Evolutionary conservation across 1,140 invertebrate genomes (phyloP).

Genomic region (Colletes gigas): DNA sequence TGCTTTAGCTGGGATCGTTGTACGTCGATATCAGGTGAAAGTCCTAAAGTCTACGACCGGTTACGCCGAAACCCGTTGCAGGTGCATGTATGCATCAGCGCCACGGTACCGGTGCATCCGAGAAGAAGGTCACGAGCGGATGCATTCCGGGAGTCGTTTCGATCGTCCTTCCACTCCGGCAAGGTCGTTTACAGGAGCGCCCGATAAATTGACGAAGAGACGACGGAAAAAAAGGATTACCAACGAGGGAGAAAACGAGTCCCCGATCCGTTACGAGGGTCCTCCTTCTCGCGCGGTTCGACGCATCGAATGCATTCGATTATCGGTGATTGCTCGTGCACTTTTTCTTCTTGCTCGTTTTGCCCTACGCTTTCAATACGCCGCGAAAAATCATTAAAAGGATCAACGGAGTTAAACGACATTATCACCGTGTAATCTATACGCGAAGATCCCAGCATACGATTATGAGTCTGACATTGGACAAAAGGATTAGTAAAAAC

Average conservation of each 20-base stretch:
- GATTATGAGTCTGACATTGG: too few species aligned
- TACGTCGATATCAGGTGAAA: slow-evolving; percentile 54
- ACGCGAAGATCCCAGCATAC: too few species aligned
- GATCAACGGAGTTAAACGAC: not conserved
- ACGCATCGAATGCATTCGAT: not conserved
- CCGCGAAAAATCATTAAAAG: too few species aligned
- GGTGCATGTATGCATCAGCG: slow-evolving; percentile 54
- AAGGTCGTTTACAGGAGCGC: slow-evolving; percentile 49
- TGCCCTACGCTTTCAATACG: too few species aligned
- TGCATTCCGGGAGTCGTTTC: slow-evolving; percentile 57
- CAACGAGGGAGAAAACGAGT: slow-evolving; percentile 35
- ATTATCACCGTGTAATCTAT: too few species aligned
- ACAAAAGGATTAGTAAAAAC: too few species aligned
- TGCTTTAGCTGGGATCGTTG: slow-evolving; percentile 41
- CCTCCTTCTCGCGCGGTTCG: not conserved
- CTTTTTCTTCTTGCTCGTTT: not conserved
- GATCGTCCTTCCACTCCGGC: slow-evolving; percentile 52
- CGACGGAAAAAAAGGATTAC: slow-evolving; percentile 38
- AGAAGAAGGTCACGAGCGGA: slow-evolving; percentile 58
- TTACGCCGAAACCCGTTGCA: slow-evolving; percentile 60
- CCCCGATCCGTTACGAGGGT: not conserved
- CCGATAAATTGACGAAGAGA: slow-evolving; percentile 44
- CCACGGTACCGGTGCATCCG: slow-evolving; percentile 50
- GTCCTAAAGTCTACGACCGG: slow-evolving; percentile 60
- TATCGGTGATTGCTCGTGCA: not conserved